A percentile compares a stretch with the other conserved stretches of the same genome.
phyloP scores from a whole-genome alignment of 1,140 invertebrate species.

The Bombus pascuorum region DNA sequence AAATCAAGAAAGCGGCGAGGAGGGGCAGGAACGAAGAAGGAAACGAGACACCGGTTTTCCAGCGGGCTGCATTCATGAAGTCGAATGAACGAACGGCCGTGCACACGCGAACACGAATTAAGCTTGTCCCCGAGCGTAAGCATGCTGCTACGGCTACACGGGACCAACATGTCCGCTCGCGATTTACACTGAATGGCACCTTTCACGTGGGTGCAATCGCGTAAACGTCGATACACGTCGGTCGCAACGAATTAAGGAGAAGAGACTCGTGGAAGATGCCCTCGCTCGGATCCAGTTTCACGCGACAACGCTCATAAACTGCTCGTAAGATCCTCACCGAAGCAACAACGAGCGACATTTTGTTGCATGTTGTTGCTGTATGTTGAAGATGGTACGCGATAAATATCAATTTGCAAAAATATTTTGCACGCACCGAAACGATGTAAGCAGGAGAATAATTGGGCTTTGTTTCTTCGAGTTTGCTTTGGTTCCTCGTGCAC shows the following conservation, averaged over 20 bases:
- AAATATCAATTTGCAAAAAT: too few relatives aligned
- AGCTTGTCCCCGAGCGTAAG: slow-evolving; percentile 32
- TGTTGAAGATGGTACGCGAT: too few relatives aligned
- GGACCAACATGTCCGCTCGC: slow-evolving; percentile 27
- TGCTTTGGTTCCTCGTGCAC: not conserved
- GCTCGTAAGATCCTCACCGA: too few relatives aligned
- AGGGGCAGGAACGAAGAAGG: slow-evolving; percentile 33
- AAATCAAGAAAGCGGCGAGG: not conserved
- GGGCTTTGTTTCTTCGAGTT: not conserved
- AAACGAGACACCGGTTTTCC: slow-evolving; percentile 55
- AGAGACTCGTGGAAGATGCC: not conserved
- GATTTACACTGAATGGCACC: slow-evolving; percentile 41
- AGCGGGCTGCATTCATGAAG: slow-evolving; percentile 47
- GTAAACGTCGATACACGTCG: slow-evolving; percentile 22
- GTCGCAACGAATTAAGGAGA: not conserved
- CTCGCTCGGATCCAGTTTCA: not conserved
- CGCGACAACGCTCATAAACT: not conserved
- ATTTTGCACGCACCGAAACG: too few relatives aligned
- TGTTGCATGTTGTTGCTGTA: too few relatives aligned
- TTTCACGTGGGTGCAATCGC: slow-evolving; percentile 45
- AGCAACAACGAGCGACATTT: too few relatives aligned
- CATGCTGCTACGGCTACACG: slow-evolving; percentile 20
- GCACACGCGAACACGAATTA: slow-evolving; percentile 41
- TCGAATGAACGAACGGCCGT: slow-evolving; percentile 42
- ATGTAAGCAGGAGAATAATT: not conserved